Evolutionary conservation across 2,888 invertebrate genomes (phyloP), one percentile per base, ranked within the genome.

Genomic region (Gymnocheta viridis): DNA sequence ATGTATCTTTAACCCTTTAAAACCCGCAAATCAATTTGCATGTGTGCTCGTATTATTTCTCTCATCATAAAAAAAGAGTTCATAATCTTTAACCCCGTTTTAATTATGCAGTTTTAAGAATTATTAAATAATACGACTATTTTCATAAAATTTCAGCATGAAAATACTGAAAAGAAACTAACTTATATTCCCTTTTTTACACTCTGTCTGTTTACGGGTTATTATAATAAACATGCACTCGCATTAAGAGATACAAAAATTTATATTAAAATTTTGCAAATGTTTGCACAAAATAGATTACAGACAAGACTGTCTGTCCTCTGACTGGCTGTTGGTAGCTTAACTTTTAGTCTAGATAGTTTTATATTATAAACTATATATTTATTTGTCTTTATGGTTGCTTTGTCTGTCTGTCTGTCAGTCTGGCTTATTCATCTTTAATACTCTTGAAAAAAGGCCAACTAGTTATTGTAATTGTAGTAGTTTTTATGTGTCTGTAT

Each of bases 261-360:
- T 69, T 51, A 38, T 60, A 70, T 70, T 70, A 38, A 80, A 66
- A 84, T 77, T 77, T 62, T 67, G 76, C 41, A 80, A 84, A 84
- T 72, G 62, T 77, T 84, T 77, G 77, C 47, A 66, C 29, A 83
- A 66, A 81, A 60, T n/a, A 72, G 69, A 84, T 77, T 77, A 72
- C 60, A 72, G 67, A 60, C 58, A 72, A 60, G 47, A 17, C 24
- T 32, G 62, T 27, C 54, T 51, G 29, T 44, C 44, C 19, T 51
- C 54, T 32, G 27, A 35, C 38, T 73, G 29, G 12, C 72, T 47
- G 47, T 56, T 56, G 54, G 32, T 44, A 22, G 62, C 32, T 58
- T 17, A 64, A 49, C 80, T 58, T 38, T 32, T 22, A 49, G 73
- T 73, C 66, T 73, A 22, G 44, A 66, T 64, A 47, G 27, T 70